Evolutionary conservation across 1,140 invertebrate genomes (phyloP), one percentile per base, ranked within the genome.

Genomic region (Megathymus violae): DNA sequence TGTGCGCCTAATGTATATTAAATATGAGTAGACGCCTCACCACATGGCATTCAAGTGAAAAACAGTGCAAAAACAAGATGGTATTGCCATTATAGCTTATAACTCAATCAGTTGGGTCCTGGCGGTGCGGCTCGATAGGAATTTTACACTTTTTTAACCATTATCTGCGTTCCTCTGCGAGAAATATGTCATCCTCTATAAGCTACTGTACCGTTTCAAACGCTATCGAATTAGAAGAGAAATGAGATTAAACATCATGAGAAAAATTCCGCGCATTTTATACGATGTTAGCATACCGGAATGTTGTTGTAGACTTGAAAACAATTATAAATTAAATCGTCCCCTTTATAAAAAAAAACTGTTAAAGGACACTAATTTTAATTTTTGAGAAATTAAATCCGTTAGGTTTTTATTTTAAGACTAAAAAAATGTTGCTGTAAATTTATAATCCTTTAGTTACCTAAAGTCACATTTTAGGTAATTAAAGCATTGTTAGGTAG

Each of bases 1-100:
- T 76, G 63, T 69, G 63, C 66, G 67, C 69, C 76, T 88, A 85
- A 85, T 88, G 80, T 85, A 85, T 85, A 86, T 87, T 85, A 87
- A 85, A 86, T 83, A 89, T 89, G 78, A 80, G 79, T 81, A 74
- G 74, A 74, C 71, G 69, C 76, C 71, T 76, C 75, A 61, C 76
- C 74, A 83, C 72, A 85, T 84, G 77, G 80, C 74, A 88, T 85
- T 81, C 82, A 82, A 79, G 78, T 85, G 83, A 86, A 83, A 85
- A 89, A 86, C 81, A 69, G 68, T 75, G 82, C 85, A 88, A 88
- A 89, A 89, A 89, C 87, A 78, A 77, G 76, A 82, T 82, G 79
- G 77, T 80, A 78, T 81, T 76, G 82, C 82, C 80, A 86, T 89
- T 88, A 86, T 85, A 85, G 80, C 80, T 88, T 88, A 89, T 89